phyloP scores from a whole-genome alignment of 2,797 vertebrate species.

The Salarias fasciatus region DNA sequence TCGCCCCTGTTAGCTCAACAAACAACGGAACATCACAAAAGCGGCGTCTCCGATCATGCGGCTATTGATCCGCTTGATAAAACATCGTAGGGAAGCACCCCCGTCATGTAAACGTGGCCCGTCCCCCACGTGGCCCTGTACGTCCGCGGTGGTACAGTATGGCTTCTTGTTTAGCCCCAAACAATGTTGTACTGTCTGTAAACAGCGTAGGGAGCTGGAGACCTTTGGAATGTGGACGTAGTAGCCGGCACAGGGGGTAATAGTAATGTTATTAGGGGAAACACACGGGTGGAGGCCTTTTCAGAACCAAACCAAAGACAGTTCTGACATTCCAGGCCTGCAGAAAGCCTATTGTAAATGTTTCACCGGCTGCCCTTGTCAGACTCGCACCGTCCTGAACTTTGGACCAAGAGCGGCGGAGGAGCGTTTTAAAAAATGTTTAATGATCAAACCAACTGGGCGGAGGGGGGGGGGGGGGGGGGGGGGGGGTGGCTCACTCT shows the following conservation, averaged over 20 bases:
- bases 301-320: too few species aligned
- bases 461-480: too few species aligned
- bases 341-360: conserved; percentile 35
- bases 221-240: conserved; percentile 45
- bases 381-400: conserved; percentile 22
- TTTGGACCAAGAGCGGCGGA: conserved; percentile 43
- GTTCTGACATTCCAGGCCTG: too few species aligned
- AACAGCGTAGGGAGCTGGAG: conserved; percentile 42
- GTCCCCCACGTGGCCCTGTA: too few species aligned
- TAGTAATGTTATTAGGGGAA: conserved; percentile 33
- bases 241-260: conserved; percentile 9
- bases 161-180: conserved; percentile 65
- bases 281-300: conserved; percentile 5
- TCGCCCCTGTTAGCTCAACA: too few species aligned
- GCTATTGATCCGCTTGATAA: too few species aligned
- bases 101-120: too few species aligned
- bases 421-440: conserved; percentile 41
- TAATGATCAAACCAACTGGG: conserved; percentile 71
- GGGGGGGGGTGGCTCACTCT: too few species aligned
- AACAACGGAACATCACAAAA: too few species aligned
- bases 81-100: too few species aligned
- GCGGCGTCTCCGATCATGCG: too few species aligned
- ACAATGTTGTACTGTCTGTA: conserved; percentile 46
- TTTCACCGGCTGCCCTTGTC: conserved; percentile 37
- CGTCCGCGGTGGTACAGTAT: conserved; percentile 13